These are phyloP conservation scores for Notothenia rossii DNA, from an alignment of 2,113 vertebrate genomes.

Conservation along the genomic window DNA sequence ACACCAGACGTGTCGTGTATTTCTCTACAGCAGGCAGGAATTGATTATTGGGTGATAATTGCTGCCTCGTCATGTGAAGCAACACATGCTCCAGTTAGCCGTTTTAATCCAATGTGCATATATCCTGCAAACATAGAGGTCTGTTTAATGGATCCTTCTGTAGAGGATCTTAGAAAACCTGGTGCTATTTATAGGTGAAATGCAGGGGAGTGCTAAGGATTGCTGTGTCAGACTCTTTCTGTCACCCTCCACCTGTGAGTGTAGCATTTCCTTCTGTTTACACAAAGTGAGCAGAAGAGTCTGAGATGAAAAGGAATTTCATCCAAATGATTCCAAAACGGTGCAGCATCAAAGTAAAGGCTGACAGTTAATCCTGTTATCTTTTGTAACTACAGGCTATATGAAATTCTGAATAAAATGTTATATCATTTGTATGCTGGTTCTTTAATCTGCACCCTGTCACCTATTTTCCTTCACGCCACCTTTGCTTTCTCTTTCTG, in stretches of 20 bases:
- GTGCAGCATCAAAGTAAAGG: slow-evolving; percentile 44
- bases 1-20: neutral
- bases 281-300: slow-evolving; percentile 27
- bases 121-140: neutral
- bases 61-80: neutral
- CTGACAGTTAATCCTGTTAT: slow-evolving; percentile 45
- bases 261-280: slow-evolving; percentile 26
- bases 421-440: slow-evolving; percentile 10
- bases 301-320: slow-evolving; percentile 52
- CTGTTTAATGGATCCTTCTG: slow-evolving; percentile 28
- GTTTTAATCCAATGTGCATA: neutral
- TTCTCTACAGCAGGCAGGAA: neutral
- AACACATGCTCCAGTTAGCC: slow-evolving; percentile 21
- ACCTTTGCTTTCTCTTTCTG: slow-evolving; percentile 16
- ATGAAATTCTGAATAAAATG: slow-evolving; percentile 10
- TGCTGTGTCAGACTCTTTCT: slow-evolving; percentile 75
- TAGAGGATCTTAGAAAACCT: slow-evolving; percentile 57
- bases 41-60: neutral
- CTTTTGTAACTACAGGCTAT: slow-evolving; percentile 25
- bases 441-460: slow-evolving; percentile 36
- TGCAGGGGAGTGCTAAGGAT: slow-evolving; percentile 69
- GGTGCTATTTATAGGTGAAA: slow-evolving; percentile 81
- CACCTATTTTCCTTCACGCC: neutral
- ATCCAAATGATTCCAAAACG: slow-evolving; percentile 43
- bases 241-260: slow-evolving; percentile 1